These are phyloP conservation scores for Chanos chanos DNA, from an alignment of 2,797 vertebrate genomes.

Conservation along the genomic window DNA sequence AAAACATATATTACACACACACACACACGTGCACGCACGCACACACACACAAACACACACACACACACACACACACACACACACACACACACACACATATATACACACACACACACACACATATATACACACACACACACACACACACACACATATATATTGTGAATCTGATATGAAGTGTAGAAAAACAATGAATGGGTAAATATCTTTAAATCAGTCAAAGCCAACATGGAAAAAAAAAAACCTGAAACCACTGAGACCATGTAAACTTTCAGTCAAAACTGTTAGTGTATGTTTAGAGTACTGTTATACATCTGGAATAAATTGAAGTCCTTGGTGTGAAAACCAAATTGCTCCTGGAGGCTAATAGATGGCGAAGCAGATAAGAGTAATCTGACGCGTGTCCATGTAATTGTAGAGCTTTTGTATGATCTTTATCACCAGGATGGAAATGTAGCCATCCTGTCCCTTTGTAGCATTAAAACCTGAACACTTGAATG, in stretches of 20 bases:
- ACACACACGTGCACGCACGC: too few relatives aligned
- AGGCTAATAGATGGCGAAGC: constrained; percentile 34
- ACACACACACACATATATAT: neutral
- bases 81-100: neutral
- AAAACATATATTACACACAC: too few relatives aligned
- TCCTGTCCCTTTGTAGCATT: constrained; percentile 3
- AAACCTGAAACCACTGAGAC: neutral
- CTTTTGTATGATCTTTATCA: constrained; percentile 30
- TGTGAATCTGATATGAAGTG: too few relatives aligned
- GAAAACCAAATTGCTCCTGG: constrained; percentile 23
- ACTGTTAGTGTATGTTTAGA: neutral
- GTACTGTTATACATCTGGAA: constrained; percentile 21
- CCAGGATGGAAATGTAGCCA: constrained; percentile 23
- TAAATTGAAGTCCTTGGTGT: constrained; percentile 15
- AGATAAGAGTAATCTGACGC: constrained; percentile 21
- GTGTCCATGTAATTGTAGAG: constrained; percentile 1
- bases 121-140: neutral
- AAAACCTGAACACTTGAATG: constrained; percentile 30
- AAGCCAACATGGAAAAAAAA: neutral
- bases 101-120: neutral
- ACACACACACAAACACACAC: too few relatives aligned
- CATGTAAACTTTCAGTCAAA: neutral
- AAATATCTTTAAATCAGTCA: too few relatives aligned
- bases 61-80: neutral
- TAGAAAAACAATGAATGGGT: too few relatives aligned